phyloP scores from a whole-genome alignment of 2,888 invertebrate genomes.

The Trichopoda pennipes region DNA sequence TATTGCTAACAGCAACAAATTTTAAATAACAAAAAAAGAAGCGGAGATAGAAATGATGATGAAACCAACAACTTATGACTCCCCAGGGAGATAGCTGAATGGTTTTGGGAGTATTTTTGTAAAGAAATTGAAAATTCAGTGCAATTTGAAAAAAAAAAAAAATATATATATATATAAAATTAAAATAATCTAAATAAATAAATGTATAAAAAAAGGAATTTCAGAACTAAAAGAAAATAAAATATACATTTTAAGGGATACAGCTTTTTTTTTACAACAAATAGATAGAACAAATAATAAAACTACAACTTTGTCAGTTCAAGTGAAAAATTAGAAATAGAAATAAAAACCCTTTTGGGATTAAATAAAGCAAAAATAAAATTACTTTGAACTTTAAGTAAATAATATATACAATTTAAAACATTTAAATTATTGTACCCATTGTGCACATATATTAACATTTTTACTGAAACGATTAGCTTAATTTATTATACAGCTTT shows the following conservation, averaged over 20 bases:
- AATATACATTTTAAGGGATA: background rate
- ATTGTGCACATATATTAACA: background rate
- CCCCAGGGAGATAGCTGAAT: constrained; percentile 56
- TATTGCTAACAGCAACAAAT: background rate
- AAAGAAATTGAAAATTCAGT: constrained; percentile 5
- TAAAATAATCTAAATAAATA: constrained; percentile 44
- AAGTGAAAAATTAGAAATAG: constrained; percentile 47
- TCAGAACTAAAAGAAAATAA: background rate
- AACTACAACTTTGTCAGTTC: constrained; percentile 10
- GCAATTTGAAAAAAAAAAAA: background rate
- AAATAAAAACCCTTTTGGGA: background rate
- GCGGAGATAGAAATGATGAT: constrained; percentile 22
- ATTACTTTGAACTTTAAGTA: no score
- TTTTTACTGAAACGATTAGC: background rate
- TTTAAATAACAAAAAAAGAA: no score
- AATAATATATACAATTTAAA: background rate
- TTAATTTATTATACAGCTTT: background rate
- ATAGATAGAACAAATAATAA: background rate
- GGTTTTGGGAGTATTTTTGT: constrained; percentile 44
- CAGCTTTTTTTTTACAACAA: background rate
- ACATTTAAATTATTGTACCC: background rate
- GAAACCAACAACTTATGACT: constrained; percentile 53
- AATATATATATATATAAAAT: no score
- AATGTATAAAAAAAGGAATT: background rate
- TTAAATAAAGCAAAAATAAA: no score